Conservation (phyloP, 2,113 vertebrate genomes). For the Cathartes aura region DNA sequence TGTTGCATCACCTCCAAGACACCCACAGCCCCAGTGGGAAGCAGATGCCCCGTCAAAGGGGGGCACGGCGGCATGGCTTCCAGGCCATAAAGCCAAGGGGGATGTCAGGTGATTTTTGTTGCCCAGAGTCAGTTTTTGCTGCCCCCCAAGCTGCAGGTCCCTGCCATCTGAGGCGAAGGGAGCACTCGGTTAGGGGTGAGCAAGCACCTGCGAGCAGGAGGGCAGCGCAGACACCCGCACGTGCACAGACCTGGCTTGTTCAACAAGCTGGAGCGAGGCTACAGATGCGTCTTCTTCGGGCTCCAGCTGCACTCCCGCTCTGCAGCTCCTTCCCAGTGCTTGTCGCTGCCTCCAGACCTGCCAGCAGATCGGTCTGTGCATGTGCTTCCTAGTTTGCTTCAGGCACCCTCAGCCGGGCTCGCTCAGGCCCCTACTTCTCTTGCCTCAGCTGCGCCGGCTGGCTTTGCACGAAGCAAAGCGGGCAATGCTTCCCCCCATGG, state of each 20-base stretch:
- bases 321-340: background rate
- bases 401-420: background rate
- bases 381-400: background rate
- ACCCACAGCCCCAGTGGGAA: background rate
- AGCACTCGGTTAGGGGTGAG: background rate
- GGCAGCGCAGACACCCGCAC: fast-evolving
- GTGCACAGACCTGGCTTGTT: background rate
- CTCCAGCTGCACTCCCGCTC: background rate
- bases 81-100: background rate
- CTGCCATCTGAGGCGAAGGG: fast-evolving
- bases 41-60: background rate
- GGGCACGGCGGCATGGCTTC: background rate
- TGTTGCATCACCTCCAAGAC: background rate
- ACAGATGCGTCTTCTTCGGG: background rate
- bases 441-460: fast-evolving
- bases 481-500: fast-evolving
- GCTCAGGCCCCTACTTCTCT: background rate
- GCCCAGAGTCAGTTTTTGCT: background rate
- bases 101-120: fast-evolving
- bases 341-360: background rate
- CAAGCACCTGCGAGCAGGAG: background rate
- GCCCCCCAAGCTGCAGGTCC: background rate
- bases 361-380: background rate
- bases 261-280: background rate
- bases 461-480: fast-evolving